Base-by-base conservation (phyloP, 2,888 invertebrate genomes). In the Ashinkailepas kermadecensis region DNA sequence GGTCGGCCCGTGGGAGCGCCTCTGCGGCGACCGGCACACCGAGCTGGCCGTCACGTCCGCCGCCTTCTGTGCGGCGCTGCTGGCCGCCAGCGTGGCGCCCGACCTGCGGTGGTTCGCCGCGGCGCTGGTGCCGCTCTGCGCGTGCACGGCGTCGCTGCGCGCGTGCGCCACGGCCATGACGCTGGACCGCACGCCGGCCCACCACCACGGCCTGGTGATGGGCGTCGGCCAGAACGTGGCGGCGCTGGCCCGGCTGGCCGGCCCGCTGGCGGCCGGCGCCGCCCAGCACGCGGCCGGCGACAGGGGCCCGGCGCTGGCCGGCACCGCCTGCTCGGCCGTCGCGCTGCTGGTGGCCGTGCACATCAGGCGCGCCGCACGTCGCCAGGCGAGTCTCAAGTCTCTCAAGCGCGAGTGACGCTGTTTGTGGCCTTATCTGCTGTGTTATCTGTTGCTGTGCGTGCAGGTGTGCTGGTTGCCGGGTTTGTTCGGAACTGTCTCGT, bases 311-410 rank as follows among this genome's bases (percentile, higher is more conserved):
- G 87, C 97, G 90, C 86, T 92, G 91, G 86, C 94, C 90, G 86
- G 98, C 91, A 86, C 95, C 91, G 85, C 92, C 92, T 87, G 98
- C 97, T 85, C 94, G 96, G 87, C 94, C 92, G 96, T 98, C 98
- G 88, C 98, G 98, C 86, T 96, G 92, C 86, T 94, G 92, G 91
- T 97, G 97, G 97, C 83, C 12, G 81, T 82, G 56, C 18, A 67
- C 25, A 9, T 25, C 13, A 62, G 54, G 12, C 18, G 13, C 15
- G n/a, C 54, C 11, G 70, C 18, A 3, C 39, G 39, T 39, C 39
- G 39, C 39, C 39, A 39, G 39, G 39, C 39, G 39, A 39, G 39
- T 39, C 39, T 39, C 39, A 4, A 4, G 39, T 1, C 39, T 39
- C 39, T 39, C 39, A 39, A 39, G 39, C 39, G 39, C 39, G 39